These are phyloP conservation scores for Cercopithecus petaurista DNA, from an alignment of 2,797 vertebrate genomes.

Conservation along the genomic window DNA sequence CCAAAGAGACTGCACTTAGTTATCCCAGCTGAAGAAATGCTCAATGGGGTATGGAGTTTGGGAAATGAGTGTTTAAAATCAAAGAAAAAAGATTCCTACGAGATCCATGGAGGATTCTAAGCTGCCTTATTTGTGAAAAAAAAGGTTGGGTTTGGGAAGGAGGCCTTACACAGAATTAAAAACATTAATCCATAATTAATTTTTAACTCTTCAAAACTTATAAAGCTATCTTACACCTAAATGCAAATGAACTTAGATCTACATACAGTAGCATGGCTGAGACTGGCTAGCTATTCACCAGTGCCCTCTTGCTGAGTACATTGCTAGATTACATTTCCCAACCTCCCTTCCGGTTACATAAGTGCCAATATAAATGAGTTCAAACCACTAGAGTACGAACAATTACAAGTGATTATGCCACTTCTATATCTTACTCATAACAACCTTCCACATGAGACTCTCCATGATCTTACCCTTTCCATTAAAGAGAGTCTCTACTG, in stretches of 20 bases:
- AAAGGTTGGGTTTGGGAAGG: neutral
- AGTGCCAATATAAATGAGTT: neutral
- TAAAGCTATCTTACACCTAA: neutral
- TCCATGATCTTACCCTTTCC: neutral
- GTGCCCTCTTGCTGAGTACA: neutral
- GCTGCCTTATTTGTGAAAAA: slow-evolving; percentile 44
- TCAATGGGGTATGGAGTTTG: neutral
- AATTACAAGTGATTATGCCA: neutral
- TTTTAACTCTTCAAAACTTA: neutral
- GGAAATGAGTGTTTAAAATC: slow-evolving; percentile 29
- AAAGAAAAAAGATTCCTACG: slow-evolving; percentile 6
- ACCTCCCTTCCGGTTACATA: neutral
- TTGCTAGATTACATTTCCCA: neutral
- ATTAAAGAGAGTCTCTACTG: neutral
- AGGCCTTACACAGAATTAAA: slow-evolving; percentile 5
- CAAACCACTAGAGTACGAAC: neutral
- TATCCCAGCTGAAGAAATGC: slow-evolving; percentile 17
- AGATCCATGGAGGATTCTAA: neutral
- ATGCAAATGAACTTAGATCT: neutral
- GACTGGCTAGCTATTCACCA: neutral
- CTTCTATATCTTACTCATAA: neutral
- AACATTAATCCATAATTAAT: neutral
- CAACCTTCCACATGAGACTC: neutral
- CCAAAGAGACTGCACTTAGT: slow-evolving; percentile 25
- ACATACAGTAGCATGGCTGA: neutral